Percentiles rank a stretch among this genome's conserved stretches.
These are phyloP conservation scores for Meriones unguiculatus DNA, from an alignment of 2,113 vertebrate genomes.

Conservation along the genomic window DNA sequence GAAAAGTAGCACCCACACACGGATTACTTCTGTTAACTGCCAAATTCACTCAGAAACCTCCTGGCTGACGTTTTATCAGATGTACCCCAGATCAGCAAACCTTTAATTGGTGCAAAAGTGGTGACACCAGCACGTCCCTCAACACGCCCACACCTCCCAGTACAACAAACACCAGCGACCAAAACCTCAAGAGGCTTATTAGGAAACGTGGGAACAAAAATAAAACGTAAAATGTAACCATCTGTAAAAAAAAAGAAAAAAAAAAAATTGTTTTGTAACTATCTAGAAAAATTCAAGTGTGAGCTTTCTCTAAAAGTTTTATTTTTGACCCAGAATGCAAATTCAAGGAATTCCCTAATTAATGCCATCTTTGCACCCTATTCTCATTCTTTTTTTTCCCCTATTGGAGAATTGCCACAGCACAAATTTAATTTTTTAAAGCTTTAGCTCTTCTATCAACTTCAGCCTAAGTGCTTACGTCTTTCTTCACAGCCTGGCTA, in stretches of 20 bases:
- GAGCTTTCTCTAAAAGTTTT: background rate
- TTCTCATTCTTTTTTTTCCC: background rate
- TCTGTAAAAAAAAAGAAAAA: background rate
- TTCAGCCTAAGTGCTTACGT: background rate
- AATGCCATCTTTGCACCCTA: background rate
- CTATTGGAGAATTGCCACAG: background rate
- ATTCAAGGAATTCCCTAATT: background rate
- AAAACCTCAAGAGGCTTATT: background rate
- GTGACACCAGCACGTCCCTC: background rate
- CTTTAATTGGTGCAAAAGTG: background rate
- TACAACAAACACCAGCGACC: background rate
- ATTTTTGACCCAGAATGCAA: background rate
- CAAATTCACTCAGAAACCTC: conserved; percentile 39
- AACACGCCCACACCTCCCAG: background rate
- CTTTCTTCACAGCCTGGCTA: background rate
- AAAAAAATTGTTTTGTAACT: conserved; percentile 2
- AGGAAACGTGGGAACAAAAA: background rate
- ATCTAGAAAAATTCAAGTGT: conserved; percentile 7
- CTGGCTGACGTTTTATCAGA: background rate
- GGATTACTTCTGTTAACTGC: conserved; percentile 16
- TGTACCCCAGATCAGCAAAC: background rate
- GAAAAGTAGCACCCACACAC: background rate
- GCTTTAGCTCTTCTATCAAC: background rate
- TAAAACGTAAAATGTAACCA: background rate
- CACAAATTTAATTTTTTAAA: conserved; percentile 7